Evolutionary conservation across 2,113 vertebrate genomes (phyloP).

Genomic region (Sigmodon hispidus): DNA sequence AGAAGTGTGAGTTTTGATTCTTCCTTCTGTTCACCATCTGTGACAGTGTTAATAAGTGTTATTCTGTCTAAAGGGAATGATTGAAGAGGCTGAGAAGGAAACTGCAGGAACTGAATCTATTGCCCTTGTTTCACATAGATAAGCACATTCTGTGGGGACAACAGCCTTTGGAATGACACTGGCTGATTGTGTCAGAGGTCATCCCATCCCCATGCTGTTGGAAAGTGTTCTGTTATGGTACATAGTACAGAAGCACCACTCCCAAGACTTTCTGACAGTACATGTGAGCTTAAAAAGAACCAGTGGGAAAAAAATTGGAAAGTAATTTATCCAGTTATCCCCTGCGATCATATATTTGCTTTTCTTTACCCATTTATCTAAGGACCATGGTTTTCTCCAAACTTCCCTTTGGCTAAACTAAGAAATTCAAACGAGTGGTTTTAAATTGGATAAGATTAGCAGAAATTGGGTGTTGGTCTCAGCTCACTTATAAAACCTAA

Average conservation of each 20-base stretch:
- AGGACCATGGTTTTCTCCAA: background rate
- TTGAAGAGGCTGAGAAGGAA: conserved; percentile 17
- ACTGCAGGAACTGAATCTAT: background rate
- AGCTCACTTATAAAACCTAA: background rate
- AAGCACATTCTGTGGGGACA: background rate
- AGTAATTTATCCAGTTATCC: background rate
- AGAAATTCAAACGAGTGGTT: background rate
- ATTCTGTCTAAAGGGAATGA: conserved; percentile 19
- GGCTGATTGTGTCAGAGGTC: background rate
- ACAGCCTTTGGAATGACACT: conserved; percentile 6
- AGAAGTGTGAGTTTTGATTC: background rate
- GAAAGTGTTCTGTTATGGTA: conserved; percentile 4
- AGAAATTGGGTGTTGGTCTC: background rate
- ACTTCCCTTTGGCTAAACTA: background rate
- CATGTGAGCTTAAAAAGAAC: background rate
- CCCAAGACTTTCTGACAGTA: background rate
- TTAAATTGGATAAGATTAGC: background rate
- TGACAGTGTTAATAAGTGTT: conserved; percentile 41
- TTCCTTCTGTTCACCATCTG: background rate
- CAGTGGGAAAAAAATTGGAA: background rate
- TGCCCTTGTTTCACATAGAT: background rate
- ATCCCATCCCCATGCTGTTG: background rate
- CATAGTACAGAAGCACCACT: background rate
- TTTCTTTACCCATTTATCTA: background rate
- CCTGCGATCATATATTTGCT: background rate